Conservation (phyloP, 2,797 vertebrate species). For the Oryzias sinensis region DNA sequence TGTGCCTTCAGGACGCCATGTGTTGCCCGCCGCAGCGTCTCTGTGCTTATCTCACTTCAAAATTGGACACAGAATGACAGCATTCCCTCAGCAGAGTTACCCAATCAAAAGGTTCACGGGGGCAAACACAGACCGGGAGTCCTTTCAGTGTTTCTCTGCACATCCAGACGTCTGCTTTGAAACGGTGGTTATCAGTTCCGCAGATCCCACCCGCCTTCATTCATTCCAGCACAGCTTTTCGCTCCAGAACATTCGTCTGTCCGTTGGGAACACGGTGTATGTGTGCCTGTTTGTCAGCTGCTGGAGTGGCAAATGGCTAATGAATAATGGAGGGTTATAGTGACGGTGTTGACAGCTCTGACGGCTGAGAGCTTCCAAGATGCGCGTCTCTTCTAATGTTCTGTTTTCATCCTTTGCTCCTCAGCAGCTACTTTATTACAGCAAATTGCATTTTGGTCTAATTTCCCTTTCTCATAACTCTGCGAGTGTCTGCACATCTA, state of each 20-base stretch:
- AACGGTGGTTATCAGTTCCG: slow-evolving; percentile 49
- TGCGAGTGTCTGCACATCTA: slow-evolving; percentile 4
- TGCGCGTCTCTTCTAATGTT: slow-evolving; percentile 73
- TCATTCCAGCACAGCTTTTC: slow-evolving; percentile 37
- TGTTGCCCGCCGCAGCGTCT: slow-evolving; percentile 40
- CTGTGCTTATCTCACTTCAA: slow-evolving; percentile 45
- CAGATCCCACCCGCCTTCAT: slow-evolving; percentile 38
- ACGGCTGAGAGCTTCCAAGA: slow-evolving; percentile 73
- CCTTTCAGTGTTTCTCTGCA: slow-evolving; percentile 12
- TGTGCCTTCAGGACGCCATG: slow-evolving; percentile 46
- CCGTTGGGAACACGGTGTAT: slow-evolving; percentile 14
- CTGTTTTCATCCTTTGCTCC: slow-evolving; percentile 69
- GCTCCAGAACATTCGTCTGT: slow-evolving; percentile 48
- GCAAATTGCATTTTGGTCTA: slow-evolving; percentile 53
- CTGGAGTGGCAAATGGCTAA: slow-evolving; percentile 64
- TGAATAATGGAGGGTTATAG: slow-evolving; percentile 84
- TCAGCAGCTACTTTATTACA: slow-evolving; percentile 62
- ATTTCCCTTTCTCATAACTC: slow-evolving; percentile 41
- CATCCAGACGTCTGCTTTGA: slow-evolving; percentile 37
- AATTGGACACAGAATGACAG: slow-evolving; percentile 47
- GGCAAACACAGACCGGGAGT: slow-evolving; percentile 47
- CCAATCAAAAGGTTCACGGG: slow-evolving; percentile 40
- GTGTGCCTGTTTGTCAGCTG: slow-evolving; percentile 41
- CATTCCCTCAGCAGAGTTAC: slow-evolving; percentile 23
- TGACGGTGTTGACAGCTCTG: slow-evolving; percentile 78